Evolutionary conservation across 2,888 invertebrate genomes (phyloP), one percentile per base, ranked within the genome.

Genomic region (Drosophila mimetica): DNA sequence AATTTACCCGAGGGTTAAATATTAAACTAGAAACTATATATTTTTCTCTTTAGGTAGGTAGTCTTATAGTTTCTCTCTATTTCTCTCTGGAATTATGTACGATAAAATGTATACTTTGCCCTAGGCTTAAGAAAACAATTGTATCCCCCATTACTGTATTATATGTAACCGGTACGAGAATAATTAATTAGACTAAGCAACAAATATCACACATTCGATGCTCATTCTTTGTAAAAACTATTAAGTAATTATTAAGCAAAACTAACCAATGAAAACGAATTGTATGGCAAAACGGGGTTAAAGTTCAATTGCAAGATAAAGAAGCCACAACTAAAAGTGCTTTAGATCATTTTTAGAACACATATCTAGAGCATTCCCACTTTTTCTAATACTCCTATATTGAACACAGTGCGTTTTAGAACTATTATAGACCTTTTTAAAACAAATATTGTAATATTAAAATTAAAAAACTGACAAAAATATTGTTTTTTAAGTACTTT

Each of bases 221-320:
- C 30, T 57, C 77, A 77, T 77, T 54, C 59, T 63, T 66, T 78
- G 79, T 82, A 82, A 65, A 44, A 55, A 32, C 36, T 57, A 57
- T 52, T 48, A 39, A 60, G 47, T 69, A 70, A 39, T 13, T 41
- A 4, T 65, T 81, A 79, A 79, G 82, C 69, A 53, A 64, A 79
- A 74, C 75, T 84, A 72, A 79, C 77, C 34, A 14, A 50, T 11
- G 48, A 18, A 25, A 37, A 25, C 28, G 42, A 66, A 72, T 55
- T 79, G 71, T 69, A 71, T 69, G 64, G 71, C 50, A 71, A 46
- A 52, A 11, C 20, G 13, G 37, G 30, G 44, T 59, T 46, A n/a
- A 30, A 28, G 22, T 42, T 42, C 1, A 58, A 25, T 34, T 57
- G 25, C 54, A 58, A 58, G 20, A 47, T 52, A 64, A 46, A 46